Evolutionary conservation across 2,888 invertebrate genomes (phyloP), one percentile per base, ranked within the genome.

Genomic region (Protonemura montana): DNA sequence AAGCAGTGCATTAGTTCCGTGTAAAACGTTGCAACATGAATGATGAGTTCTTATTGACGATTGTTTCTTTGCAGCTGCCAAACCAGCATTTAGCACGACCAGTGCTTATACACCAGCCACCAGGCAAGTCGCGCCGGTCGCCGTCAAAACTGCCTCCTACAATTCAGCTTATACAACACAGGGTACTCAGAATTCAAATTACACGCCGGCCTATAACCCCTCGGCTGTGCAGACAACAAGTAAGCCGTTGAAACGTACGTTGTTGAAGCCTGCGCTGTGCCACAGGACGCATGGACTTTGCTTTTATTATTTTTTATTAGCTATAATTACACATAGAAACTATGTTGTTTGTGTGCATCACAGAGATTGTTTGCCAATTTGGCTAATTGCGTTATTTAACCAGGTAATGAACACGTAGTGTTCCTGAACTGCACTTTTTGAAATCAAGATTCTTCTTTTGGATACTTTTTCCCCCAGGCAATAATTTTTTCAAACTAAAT

Each of bases 41-140:
- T 26, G 27, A 27, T 78, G 78, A 78, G 78, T 35, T 21, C n/a
- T 5, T 1, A 2, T 10, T 83, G 81, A 81, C 0, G 1, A 28
- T 81, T 26, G 21, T 28, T 26, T 81, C 81, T 80, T 30, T 81
- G 29, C 30, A 29, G 92, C 93, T 28, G 93, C 95, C 83, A 95
- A 95, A 89, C 94, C 95, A 6, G 94, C 95, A 0, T 95, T 95
- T 90, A 94, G 95, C 89, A 95, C 95, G 13, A 94, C 95, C 13
- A 93, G 93, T 89, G 94, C 95, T 16, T 95, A 95, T 90, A 94
- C 95, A 26, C 88, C 88, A 21, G 87, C 88, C 25, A 87, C 88
- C n/a, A 81, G 88, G 26, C 89, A 88, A 78, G 89, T 88, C 77
- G 88, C 89, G 7, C 88, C 85, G 29, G 87, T 88, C 7, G 88